Evolutionary conservation across 2,797 vertebrate genomes (phyloP), one percentile per base, ranked within the genome.

Genomic region (Luscinia luscinia): DNA sequence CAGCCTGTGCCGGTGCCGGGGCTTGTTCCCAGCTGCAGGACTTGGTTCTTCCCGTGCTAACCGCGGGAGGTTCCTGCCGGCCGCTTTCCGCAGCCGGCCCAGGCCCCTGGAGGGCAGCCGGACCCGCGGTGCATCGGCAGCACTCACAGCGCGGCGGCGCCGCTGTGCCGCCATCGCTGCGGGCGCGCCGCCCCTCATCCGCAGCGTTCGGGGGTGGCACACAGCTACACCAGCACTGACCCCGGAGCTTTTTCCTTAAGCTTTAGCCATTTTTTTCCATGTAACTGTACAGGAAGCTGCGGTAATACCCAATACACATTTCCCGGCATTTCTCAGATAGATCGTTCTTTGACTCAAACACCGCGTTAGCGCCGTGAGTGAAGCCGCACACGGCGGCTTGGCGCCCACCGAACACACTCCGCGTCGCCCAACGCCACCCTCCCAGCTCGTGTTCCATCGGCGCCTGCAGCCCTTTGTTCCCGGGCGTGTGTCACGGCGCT

Each of bases 171-270:
- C 11, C 28, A 16, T 10, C 6, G 5, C 45, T 17, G 7, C 28
- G 20, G 20, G 8, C 4, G 11, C 12, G 0, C 19, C 30, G 58
- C 32, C n/a, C 11, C 15, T 3, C 36, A 51, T 2, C 24, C 55
- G 5, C 2, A 3, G 12, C 6, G 0, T 8, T 14, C 48, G 23
- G 41, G 2, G 2, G 6, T 1, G 43, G 5, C 12, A 9, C 41
- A 13, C 10, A 9, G 27, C 0, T 3, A 17, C 7, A 24, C 1
- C 43, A 17, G 1, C 2, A 24, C 0, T 4, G 17, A 40, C 11
- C 13, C 16, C 5, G 2, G 3, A 7, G 4, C 12, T 32, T 40
- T 16, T 15, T 12, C 27, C 16, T 43, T 58, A 51, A 9, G 16
- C 28, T 38, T 73, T 34, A 34, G 28, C n/a, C 16, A 4, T 5